These are phyloP conservation scores for Phoxinus dragarum DNA, from an alignment of 2,797 vertebrate species.

Conservation along the genomic window DNA sequence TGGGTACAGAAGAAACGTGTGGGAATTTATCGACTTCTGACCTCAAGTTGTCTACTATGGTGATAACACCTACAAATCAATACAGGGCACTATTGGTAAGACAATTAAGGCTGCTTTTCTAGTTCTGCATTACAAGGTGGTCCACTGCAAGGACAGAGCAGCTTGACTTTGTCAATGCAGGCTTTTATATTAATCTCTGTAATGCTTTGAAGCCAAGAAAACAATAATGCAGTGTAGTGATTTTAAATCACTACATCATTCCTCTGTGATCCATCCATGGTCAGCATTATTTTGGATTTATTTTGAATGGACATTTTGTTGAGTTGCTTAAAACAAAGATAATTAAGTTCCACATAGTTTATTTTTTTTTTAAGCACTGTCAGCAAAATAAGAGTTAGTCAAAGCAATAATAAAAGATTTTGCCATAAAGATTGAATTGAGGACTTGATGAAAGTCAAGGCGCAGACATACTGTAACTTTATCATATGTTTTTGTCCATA, in stretches of 20 bases:
- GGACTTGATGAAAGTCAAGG: neutral
- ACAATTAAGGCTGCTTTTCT: slow-evolving; percentile 57
- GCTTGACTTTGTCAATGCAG: slow-evolving; percentile 42
- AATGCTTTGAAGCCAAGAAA: slow-evolving; percentile 3
- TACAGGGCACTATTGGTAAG: slow-evolving; percentile 52
- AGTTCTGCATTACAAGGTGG: slow-evolving; percentile 47
- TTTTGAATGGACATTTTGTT: slow-evolving; percentile 21
- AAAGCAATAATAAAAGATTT: slow-evolving; percentile 14
- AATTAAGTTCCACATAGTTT: slow-evolving; percentile 10
- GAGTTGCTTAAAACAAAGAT: slow-evolving; percentile 16
- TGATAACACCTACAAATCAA: slow-evolving; percentile 60
- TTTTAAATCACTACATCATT: slow-evolving; percentile 24
- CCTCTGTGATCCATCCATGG: neutral
- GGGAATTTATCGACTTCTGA: slow-evolving; percentile 51
- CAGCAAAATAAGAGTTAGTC: slow-evolving; percentile 10
- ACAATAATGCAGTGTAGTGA: slow-evolving; percentile 21
- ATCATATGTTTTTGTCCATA: neutral
- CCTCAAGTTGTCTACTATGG: slow-evolving; percentile 39
- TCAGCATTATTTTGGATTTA: slow-evolving; percentile 17
- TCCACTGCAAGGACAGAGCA: slow-evolving; percentile 48
- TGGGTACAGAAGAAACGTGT: slow-evolving; percentile 15
- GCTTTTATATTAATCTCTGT: slow-evolving; percentile 49
- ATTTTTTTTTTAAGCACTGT: neutral
- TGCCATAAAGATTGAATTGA: neutral
- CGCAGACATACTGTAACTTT: neutral